Conservation (phyloP, 2,113 vertebrate genomes). For the Amphiprion percula region DNA sequence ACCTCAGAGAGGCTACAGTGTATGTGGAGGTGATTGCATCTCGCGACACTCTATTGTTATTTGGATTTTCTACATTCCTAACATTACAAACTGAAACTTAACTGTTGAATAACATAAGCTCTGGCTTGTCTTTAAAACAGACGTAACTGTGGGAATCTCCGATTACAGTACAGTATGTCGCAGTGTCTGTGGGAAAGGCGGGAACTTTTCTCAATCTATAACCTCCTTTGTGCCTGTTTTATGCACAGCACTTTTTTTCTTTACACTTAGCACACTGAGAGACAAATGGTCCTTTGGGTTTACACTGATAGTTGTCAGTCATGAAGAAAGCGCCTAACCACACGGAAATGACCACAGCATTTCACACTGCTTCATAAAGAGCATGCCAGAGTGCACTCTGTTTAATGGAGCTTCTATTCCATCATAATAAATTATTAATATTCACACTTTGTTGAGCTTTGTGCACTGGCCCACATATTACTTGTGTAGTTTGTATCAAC, state of each 20-base stretch:
- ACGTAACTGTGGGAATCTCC: not conserved
- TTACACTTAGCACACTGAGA: not conserved
- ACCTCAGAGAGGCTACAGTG: not conserved
- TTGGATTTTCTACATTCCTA: slow-evolving; percentile 33
- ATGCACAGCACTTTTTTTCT: not conserved
- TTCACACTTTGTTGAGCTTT: not conserved
- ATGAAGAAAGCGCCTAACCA: not conserved
- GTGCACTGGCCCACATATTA: not conserved
- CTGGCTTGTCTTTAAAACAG: not conserved
- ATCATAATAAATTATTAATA: slow-evolving; percentile 15
- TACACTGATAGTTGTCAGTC: not conserved
- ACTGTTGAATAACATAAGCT: not conserved
- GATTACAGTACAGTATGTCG: too few relatives aligned
- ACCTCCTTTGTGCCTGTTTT: not conserved
- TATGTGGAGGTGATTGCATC: not conserved
- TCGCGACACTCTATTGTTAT: not conserved
- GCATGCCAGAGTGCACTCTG: not conserved
- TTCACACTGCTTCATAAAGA: not conserved
- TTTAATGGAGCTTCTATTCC: not conserved
- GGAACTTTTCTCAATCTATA: not conserved
- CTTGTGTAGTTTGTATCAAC: not conserved
- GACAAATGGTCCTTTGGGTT: not conserved
- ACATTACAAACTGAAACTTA: not conserved
- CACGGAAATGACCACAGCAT: not conserved
- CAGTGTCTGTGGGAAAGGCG: not conserved